Evolutionary conservation across 2,113 vertebrate genomes (phyloP).

Genomic region (Okapia johnstoni): DNA sequence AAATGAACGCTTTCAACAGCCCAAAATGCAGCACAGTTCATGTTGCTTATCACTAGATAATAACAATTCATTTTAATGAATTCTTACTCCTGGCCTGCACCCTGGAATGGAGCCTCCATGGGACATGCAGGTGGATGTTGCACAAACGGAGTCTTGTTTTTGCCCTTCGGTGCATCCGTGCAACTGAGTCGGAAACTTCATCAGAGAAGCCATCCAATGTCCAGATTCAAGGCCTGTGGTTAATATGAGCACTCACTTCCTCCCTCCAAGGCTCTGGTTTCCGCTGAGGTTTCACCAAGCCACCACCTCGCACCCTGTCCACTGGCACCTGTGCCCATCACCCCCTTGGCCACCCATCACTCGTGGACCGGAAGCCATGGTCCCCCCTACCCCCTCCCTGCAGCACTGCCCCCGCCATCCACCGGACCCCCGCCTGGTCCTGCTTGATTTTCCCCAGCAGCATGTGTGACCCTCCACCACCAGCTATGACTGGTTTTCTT

Average conservation of each 20-base stretch:
- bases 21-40: no score
- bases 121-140: neutral
- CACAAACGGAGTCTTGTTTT: neutral
- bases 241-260: neutral
- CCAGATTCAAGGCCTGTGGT: neutral
- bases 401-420: fast-evolving
- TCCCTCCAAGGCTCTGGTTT: neutral
- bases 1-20: neutral
- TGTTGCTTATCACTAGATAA: neutral
- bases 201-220: fast-evolving
- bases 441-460: neutral
- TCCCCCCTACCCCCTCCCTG: neutral
- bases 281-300: neutral
- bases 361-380: fast-evolving
- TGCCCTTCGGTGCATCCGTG: fast-evolving
- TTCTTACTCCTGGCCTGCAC: neutral
- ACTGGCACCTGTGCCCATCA: neutral
- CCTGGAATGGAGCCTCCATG: fast-evolving
- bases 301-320: neutral
- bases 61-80: no score
- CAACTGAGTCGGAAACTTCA: neutral
- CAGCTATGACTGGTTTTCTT: neutral
- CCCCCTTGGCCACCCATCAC: neutral
- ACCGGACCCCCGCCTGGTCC: fast-evolving
- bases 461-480: neutral